phyloP scores from a whole-genome alignment of 2,888 invertebrate species.

The Pollenia amentaria region DNA sequence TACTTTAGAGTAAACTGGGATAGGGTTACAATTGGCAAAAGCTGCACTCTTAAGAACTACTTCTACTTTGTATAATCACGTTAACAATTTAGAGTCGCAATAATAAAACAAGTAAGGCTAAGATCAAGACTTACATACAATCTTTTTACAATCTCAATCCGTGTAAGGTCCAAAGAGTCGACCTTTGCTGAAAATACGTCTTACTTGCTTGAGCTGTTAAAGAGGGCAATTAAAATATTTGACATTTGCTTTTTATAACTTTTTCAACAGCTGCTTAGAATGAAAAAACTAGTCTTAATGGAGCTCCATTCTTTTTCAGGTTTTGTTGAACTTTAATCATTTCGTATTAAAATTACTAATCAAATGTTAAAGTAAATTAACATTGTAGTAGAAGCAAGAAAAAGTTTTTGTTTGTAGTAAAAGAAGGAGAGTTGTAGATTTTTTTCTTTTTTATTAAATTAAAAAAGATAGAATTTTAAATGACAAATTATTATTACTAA shows the following conservation, averaged over 20 bases:
- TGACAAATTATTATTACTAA: too few species aligned
- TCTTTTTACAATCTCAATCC: too few species aligned
- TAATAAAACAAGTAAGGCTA: too few species aligned
- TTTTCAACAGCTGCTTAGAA: neutral
- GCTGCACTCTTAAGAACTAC: too few species aligned
- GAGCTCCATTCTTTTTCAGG: neutral
- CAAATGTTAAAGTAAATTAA: constrained; percentile 34
- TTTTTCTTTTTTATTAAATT: too few species aligned
- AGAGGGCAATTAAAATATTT: constrained; percentile 19
- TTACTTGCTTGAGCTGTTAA: neutral
- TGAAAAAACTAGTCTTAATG: neutral
- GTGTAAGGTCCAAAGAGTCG: too few species aligned
- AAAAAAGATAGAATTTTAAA: too few species aligned
- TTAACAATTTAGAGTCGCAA: too few species aligned
- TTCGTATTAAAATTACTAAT: constrained; percentile 51
- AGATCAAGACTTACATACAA: too few species aligned
- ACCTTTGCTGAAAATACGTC: neutral
- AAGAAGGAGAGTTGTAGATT: neutral
- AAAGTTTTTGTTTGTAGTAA: neutral
- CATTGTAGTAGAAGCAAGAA: neutral
- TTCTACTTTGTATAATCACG: too few species aligned
- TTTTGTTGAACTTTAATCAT: constrained; percentile 39
- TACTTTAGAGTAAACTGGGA: too few species aligned
- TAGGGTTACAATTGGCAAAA: too few species aligned
- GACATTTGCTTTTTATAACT: neutral